Base-by-base conservation (phyloP, 2,113 vertebrate species). In the Myiagra hebetior region DNA sequence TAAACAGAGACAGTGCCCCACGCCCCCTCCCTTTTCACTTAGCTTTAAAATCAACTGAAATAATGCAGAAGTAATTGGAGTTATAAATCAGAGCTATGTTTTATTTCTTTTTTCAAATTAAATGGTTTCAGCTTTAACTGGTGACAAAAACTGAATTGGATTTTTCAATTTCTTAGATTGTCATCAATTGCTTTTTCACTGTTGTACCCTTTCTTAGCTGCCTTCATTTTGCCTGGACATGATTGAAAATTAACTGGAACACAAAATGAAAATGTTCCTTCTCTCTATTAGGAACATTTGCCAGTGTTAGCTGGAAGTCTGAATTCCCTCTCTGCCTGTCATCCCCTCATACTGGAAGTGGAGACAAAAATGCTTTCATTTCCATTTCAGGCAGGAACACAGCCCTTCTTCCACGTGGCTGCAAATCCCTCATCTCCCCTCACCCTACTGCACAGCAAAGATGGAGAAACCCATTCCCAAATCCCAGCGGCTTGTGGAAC, bases 151-250 rank as follows among this genome's bases (percentile, higher is more conserved):
- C 8, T 10, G 22, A 85, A 95, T 11, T 63, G 35, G 44, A 93
- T 89, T 95, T 94, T 94, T 72, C 47, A 76, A n/a, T 92, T 96
- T 80, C 60, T 76, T 81, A 79, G 82, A 93, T 93, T 92, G 46
- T 42, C 92, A 96, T 93, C 82, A 57, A 67, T 65, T 77, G 67
- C 13, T 91, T 89, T 91, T 87, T 77, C 56, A 46, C 67, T 22
- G 11, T 30, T 59, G 22, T 4, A n/a, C 74, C 24, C 52, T 65
- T 47, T 30, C 35, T 23, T 18, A 44, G 26, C 22, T 81, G 70
- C 50, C 47, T 86, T 85, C 53, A 47, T 90, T 93, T 93, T 77
- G 73, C 28, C 50, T 65, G 52, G 60, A 59, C 47, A 28, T 39
- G 62, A 77, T 0, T 86, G 84, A 91, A 94, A 92, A 81, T 68